Conservation (phyloP, 2,113 vertebrate genomes). For the Melozone crissalis region DNA sequence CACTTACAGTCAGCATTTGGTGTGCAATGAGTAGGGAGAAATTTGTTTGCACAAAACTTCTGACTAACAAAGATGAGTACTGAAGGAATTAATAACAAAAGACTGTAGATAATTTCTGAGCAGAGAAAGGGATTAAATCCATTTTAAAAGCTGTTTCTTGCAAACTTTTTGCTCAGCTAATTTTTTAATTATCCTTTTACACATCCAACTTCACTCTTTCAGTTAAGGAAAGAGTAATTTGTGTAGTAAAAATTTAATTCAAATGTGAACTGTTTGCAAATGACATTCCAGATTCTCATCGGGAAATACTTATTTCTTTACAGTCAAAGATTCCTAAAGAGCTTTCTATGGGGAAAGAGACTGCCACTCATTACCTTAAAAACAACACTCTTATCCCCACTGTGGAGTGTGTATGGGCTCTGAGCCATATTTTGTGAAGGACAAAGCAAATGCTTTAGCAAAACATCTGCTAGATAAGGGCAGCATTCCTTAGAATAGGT, state of each 20-base stretch:
- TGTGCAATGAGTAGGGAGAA: conserved; percentile 52
- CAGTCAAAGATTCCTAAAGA: conserved; percentile 27
- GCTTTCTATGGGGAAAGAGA: not conserved
- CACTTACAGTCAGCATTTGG: conserved; percentile 51
- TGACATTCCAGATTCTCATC: not conserved
- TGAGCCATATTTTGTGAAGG: conserved; percentile 44
- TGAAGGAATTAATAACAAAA: conserved; percentile 33
- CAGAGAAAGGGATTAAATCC: not conserved
- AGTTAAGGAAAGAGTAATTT: not conserved
- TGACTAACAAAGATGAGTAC: conserved; percentile 29
- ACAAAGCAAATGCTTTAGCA: conserved; percentile 39
- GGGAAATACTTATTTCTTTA: conserved; percentile 32
- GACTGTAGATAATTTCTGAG: conserved; percentile 22
- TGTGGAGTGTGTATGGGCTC: not conserved
- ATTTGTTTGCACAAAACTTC: conserved; percentile 58
- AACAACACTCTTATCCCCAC: conserved; percentile 31
- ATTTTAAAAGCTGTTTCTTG: not conserved
- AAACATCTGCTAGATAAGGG: conserved; percentile 52
- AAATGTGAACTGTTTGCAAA: conserved; percentile 28
- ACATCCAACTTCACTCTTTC: not conserved
- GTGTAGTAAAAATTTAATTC: not conserved
- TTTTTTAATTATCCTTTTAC: not conserved
- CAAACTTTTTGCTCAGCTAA: not conserved
- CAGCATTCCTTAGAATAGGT: conserved; percentile 42
- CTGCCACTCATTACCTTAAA: conserved; percentile 46